These are phyloP conservation scores for Xestia rhomboidea DNA, from an alignment of 2,888 invertebrate species.

Conservation along the genomic window DNA sequence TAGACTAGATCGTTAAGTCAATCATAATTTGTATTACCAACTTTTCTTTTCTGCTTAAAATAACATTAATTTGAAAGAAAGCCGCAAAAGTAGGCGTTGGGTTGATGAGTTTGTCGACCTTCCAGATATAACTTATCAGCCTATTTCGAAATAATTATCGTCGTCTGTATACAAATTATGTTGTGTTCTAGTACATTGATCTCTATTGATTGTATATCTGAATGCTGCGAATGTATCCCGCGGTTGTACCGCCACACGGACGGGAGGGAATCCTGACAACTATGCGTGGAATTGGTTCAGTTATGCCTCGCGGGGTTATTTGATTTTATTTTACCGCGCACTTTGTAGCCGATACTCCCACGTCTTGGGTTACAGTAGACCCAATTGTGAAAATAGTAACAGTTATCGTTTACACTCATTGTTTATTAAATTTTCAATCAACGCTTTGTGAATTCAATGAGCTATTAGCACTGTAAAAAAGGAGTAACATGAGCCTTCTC, in stretches of 20 bases:
- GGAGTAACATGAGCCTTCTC: background rate
- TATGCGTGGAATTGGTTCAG: constrained; percentile 25
- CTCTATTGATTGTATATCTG: background rate
- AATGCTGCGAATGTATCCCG: constrained; percentile 5
- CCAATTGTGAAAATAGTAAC: constrained; percentile 4
- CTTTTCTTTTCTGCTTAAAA: background rate
- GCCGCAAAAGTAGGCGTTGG: background rate
- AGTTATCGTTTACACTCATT: too few species aligned
- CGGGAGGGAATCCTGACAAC: constrained; percentile 17
- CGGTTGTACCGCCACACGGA: constrained; percentile 1
- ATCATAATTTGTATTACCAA: background rate
- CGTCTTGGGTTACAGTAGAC: background rate
- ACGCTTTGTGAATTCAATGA: background rate
- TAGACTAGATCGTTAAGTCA: too few species aligned
- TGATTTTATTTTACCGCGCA: constrained; percentile 24
- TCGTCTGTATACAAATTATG: background rate
- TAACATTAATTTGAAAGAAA: background rate
- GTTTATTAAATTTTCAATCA: background rate
- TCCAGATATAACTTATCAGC: background rate
- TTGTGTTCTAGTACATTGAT: constrained; percentile 11
- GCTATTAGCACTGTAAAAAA: too few species aligned
- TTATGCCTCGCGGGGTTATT: constrained; percentile 33
- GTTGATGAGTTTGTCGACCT: too few species aligned
- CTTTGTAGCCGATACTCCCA: background rate
- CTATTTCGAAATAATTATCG: background rate